These are phyloP conservation scores for Eurytoma adleriae DNA, from an alignment of 2,888 invertebrate species.

Conservation along the genomic window DNA sequence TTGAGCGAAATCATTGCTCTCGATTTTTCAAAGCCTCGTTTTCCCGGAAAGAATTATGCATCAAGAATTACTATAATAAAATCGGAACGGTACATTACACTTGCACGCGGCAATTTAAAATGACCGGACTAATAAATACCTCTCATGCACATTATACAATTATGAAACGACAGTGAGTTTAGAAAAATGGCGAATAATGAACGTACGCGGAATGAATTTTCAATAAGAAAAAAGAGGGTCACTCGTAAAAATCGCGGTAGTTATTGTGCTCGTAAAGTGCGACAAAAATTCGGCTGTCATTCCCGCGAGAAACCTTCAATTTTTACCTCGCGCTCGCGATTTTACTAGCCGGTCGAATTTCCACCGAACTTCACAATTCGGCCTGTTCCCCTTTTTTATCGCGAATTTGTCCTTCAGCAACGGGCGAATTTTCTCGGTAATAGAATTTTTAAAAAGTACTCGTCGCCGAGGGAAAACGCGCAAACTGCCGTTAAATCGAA, in stretches of 20 bases:
- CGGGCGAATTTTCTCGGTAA: too few relatives aligned
- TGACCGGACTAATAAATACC: conserved; percentile 34
- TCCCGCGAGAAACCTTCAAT: conserved; percentile 2
- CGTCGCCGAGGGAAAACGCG: too few relatives aligned
- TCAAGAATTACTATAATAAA: conserved; percentile 46
- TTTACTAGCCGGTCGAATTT: too few relatives aligned
- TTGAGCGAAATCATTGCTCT: too few relatives aligned
- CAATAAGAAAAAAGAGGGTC: conserved; percentile 3
- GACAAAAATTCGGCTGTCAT: conserved; percentile 9
- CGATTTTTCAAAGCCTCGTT: neutral
- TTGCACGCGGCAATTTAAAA: conserved; percentile 29
- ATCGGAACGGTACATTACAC: conserved; percentile 35
- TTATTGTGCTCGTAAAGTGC: neutral
- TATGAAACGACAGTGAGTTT: conserved; percentile 30
- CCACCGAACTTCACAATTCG: too few relatives aligned
- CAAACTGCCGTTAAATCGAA: too few relatives aligned
- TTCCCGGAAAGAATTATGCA: conserved; percentile 29
- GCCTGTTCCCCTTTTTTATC: too few relatives aligned
- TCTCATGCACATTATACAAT: conserved; percentile 30
- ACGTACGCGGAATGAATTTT: conserved; percentile 3
- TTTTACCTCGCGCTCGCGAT: too few relatives aligned
- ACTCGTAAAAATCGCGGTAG: neutral
- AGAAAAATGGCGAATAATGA: conserved; percentile 6
- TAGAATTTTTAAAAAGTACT: too few relatives aligned
- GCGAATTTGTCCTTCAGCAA: too few relatives aligned